Base-by-base conservation (phyloP, 2,888 invertebrate species). In the Plusia festucae region DNA sequence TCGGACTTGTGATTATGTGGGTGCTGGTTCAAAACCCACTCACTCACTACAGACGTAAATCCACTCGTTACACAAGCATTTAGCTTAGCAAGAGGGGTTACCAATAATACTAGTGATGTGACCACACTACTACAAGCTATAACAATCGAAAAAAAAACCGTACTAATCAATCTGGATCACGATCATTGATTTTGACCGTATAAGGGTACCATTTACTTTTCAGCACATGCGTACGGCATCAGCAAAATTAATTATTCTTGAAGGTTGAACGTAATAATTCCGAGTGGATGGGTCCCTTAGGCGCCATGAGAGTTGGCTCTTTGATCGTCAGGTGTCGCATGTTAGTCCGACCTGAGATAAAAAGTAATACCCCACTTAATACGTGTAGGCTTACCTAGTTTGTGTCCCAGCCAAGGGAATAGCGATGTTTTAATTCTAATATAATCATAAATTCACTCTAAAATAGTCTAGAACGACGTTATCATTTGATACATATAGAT, bases 181-280 rank as follows among this genome's bases (percentile, higher is more conserved):
- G n/a, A n/a, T n/a, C n/a, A n/a, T n/a, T n/a, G n/a, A n/a, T n/a
- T n/a, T n/a, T n/a, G n/a, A n/a, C n/a, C n/a, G n/a, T n/a, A n/a
- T n/a, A n/a, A n/a, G n/a, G n/a, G n/a, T n/a, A 4, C 6, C n/a
- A 34, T 34, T 15, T 34, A 20, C 22, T 22, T 24, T 3, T 22
- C 24, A 49, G 13, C 60, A 72, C 67, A 60, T 71, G 66, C 16
- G 0, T 9, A 18, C n/a, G n/a, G n/a, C 27, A 46, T 56, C 59
- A 63, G 60, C 46, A 73, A 60, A 75, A 76, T 80, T 77, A 76
- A 83, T 84, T 81, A 79, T 78, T 69, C 68, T 72, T 62, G 66
- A 68, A 72, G 77, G 65, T 44, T 64, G 60, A 74, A 62, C 65
- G 68, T 77, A 78, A n/a, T n/a, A n/a, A 78, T 82, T 81, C 70